Base-by-base conservation (phyloP, 2,888 invertebrate species). In the Notodonta dromedarius region DNA sequence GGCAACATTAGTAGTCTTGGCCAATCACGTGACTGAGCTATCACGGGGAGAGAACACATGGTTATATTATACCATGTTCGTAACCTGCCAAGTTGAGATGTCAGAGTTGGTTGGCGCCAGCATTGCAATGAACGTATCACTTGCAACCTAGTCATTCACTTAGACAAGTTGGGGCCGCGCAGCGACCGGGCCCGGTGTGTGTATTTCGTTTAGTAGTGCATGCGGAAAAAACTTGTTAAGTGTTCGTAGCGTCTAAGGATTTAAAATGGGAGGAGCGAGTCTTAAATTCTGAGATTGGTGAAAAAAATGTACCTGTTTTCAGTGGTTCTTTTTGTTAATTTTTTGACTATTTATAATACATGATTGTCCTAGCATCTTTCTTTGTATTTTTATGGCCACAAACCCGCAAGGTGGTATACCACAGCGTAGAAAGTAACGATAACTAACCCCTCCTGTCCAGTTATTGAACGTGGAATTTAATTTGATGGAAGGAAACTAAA, bases 261-360 rank as follows among this genome's bases (percentile, higher is more conserved):
- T 90, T 90, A 86, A 71, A 61, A 89, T 82, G 76, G 77, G 80
- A 84, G 87, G 86, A 85, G 87, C 82, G 83, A 88, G 85, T 89
- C 84, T 89, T 88, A 86, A 91, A 91, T 88, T 91, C 87, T 85
- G 91, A 92, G 90, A 91, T 91, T 90, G 91, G 88, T 89, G 87
- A 91, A 85, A 13, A 50, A 85, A 85, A 88, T 90, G 93, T 93
- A 93, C 93, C 92, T 93, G 92, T 93, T 92, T 91, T 91, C 90
- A 90, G 85, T 90, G 90, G 90, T 92, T 91, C 90, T 91, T 93
- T 42, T 93, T 92, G 91, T 93, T 92, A 90, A 88, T 91, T 91
- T 35, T 93, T 93, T 93, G 92, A 93, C 91, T 93, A 93, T 93
- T 93, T 93, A 92, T 93, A 93, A 91, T 92, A 93, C 90, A 93